phyloP scores from a whole-genome alignment of 2,797 vertebrate genomes.

The Ctenosaura bakeri region DNA sequence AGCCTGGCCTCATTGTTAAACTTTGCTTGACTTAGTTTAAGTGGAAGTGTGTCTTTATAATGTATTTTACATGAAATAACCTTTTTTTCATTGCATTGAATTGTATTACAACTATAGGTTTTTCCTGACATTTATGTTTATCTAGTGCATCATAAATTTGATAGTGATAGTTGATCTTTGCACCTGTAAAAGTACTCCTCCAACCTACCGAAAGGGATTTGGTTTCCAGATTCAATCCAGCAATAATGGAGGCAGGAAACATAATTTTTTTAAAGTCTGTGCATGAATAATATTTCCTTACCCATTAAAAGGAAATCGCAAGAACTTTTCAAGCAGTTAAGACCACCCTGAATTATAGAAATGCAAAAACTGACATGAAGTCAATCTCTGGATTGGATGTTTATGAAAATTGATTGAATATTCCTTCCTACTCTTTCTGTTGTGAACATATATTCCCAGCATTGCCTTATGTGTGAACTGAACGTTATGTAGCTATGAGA shows the following conservation, averaged over 20 bases:
- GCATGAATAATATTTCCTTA: not conserved
- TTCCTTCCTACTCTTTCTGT: not conserved
- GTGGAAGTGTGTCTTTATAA: no score
- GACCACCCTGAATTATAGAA: not conserved
- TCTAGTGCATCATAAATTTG: not conserved
- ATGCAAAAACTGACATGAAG: not conserved
- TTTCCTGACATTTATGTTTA: no score
- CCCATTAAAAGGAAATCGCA: not conserved
- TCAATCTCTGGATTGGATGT: not conserved
- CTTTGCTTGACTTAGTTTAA: no score
- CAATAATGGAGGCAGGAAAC: not conserved
- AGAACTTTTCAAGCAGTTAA: not conserved
- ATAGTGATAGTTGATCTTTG: not conserved
- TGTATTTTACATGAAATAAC: no score
- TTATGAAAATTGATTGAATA: not conserved
- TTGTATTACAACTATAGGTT: no score
- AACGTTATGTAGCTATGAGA: not conserved
- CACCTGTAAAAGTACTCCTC: not conserved
- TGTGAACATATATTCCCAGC: not conserved
- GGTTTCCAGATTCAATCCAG: not conserved
- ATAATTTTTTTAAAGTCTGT: not conserved
- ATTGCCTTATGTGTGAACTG: not conserved
- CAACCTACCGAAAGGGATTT: not conserved
- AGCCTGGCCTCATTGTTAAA: no score
- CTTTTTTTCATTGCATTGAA: no score